Evolutionary conservation across 2,797 vertebrate genomes (phyloP).

Genomic region (Melopsittacus undulatus): DNA sequence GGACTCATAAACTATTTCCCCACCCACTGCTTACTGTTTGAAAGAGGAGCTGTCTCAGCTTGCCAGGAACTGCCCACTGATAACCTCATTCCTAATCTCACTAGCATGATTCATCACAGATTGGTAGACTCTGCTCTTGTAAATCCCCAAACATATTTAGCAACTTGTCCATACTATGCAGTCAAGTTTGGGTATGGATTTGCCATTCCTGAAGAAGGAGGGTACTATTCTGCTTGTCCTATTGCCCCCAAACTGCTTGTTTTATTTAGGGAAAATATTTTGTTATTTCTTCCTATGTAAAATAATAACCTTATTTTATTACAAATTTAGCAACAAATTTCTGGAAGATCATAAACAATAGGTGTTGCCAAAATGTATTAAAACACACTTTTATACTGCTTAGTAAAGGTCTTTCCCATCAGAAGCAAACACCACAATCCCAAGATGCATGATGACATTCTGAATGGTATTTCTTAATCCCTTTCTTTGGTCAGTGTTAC

Average conservation of each 20-base stretch:
- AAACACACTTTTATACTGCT: not conserved
- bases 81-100: not conserved
- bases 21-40: not conserved
- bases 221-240: not conserved
- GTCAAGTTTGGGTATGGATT: not conserved
- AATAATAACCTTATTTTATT: not conserved
- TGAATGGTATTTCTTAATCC: not conserved
- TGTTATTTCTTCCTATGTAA: not conserved
- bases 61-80: not conserved
- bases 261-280: not conserved
- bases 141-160: not conserved
- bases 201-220: not conserved
- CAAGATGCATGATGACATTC: accelerated
- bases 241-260: accelerated
- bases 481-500: not conserved
- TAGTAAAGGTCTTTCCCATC: not conserved
- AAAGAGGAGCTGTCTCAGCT: not conserved
- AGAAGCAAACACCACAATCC: not conserved
- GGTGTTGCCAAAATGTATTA: not conserved
- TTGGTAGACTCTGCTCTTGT: not conserved
- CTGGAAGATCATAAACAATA: not conserved
- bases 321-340: not conserved
- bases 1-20: not conserved
- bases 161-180: accelerated
- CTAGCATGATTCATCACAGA: not conserved